Evolutionary conservation across 1,140 invertebrate species (phyloP).

Genomic region (Neodiprion lecontei): DNA sequence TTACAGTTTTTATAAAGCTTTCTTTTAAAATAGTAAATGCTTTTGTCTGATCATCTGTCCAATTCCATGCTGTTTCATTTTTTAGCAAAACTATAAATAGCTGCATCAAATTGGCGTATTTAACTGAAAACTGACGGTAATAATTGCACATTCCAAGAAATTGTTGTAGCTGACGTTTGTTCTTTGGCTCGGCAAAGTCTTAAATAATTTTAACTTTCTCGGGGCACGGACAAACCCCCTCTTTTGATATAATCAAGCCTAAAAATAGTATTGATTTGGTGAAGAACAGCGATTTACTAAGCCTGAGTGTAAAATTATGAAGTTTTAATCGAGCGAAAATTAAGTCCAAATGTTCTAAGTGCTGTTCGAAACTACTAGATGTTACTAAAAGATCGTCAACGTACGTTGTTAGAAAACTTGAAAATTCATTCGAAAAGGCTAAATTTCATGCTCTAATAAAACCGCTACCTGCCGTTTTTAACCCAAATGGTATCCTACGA

Average conservation of each 20-base stretch:
- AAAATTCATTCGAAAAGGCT: background rate
- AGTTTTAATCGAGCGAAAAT: constrained; percentile 30
- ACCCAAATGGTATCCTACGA: background rate
- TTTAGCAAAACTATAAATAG: constrained; percentile 35
- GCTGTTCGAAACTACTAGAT: background rate
- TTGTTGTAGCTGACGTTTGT: constrained; percentile 40
- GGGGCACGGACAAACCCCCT: constrained; percentile 41
- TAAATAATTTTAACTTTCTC: constrained; percentile 41
- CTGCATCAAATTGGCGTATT: constrained; percentile 29
- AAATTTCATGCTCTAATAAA: background rate
- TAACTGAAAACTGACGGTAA: constrained; percentile 43
- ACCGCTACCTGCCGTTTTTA: background rate
- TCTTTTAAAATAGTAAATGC: constrained; percentile 20
- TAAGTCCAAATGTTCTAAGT: background rate
- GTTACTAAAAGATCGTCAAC: background rate
- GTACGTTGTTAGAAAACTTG: background rate
- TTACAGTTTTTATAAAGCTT: constrained; percentile 11
- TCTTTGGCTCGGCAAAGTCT: constrained; percentile 43
- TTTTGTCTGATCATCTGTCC: background rate
- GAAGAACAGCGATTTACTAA: constrained; percentile 32
- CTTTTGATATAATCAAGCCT: constrained; percentile 29
- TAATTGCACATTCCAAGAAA: constrained; percentile 48
- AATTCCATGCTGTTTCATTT: constrained; percentile 8
- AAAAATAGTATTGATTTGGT: constrained; percentile 27
- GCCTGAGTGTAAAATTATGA: constrained; percentile 30